Base-by-base conservation (phyloP, 2,113 vertebrate species). In the Ginglymostoma cirratum region DNA sequence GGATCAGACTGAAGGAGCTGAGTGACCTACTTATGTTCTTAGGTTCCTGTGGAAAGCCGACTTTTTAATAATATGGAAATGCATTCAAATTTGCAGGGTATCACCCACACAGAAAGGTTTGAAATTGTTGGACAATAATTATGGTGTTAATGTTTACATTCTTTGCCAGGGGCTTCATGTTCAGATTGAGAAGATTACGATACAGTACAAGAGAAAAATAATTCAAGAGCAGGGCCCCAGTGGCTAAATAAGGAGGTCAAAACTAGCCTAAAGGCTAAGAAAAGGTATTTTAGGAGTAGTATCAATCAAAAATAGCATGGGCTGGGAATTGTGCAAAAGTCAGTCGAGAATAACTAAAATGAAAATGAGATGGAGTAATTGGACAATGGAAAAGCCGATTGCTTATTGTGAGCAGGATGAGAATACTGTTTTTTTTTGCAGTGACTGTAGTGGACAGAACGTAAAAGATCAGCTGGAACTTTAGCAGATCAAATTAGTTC, bases 181-280 rank as follows among this genome's bases (percentile, higher is more conserved):
- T 66, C 89, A 19, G 17, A 23, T 66, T 66, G 89, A 66, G n/a
- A 66, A 66, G 19, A 93, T 66, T 24, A 65, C 34, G 38, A 38
- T 42, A 38, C 17, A 0, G 6, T 38, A 23, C 61, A 48, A 45
- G 42, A 30, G 48, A 48, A 95, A 45, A 66, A 95, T 52, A 95
- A 48, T 67, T 70, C 67, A 72, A 45, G 42, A 72, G 38, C 93
- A 70, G 72, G 42, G 34, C 94, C 69, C 67, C 94, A 72, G 94
- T 95, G 94, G 27, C 94, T 95, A 34, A 72, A 76, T 72, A 95
- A 95, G 94, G 69, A 95, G 94, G 94, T 72, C 94, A 95, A 95
- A 72, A 52, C 70, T 95, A 95, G 24, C 94, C 67, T 76, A 76
- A 95, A 95, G 94, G 69, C 94, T 72, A 48, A 95, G 42, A 76